Evolutionary conservation across 2,888 invertebrate species (phyloP).

Genomic region (Lapara coniferarum): DNA sequence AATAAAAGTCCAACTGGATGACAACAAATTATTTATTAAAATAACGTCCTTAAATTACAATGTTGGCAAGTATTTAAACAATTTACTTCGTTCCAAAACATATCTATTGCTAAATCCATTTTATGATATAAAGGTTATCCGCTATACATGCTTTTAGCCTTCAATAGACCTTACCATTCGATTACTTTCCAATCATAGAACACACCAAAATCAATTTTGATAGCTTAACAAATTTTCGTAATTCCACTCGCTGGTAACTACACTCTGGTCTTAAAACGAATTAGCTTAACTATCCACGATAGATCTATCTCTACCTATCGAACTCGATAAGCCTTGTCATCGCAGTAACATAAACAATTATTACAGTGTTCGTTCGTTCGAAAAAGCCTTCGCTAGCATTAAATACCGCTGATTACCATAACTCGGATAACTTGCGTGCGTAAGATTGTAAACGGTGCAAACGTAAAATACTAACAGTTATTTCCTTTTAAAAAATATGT

Average conservation of each 20-base stretch:
- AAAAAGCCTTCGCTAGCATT: slow-evolving; percentile 1
- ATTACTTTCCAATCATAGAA: background rate
- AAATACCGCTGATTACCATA: background rate
- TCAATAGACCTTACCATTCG: background rate
- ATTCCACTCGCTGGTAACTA: background rate
- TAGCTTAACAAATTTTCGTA: background rate
- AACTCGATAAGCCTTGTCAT: slow-evolving; percentile 3
- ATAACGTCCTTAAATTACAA: slow-evolving; percentile 59
- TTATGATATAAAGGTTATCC: slow-evolving; percentile 25
- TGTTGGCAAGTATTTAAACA: slow-evolving; percentile 56
- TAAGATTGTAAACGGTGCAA: background rate
- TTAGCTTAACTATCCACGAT: background rate
- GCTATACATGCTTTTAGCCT: slow-evolving; percentile 3
- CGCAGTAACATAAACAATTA: background rate
- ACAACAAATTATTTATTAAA: slow-evolving; percentile 71
- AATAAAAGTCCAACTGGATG: slow-evolving; percentile 45
- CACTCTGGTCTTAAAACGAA: slow-evolving; percentile 5
- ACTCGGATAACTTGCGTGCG: background rate
- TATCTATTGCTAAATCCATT: slow-evolving; percentile 45
- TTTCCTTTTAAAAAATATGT: background rate
- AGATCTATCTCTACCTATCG: slow-evolving; percentile 13
- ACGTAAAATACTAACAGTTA: background rate
- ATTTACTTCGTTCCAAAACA: slow-evolving; percentile 41
- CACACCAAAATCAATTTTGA: slow-evolving; percentile 3
- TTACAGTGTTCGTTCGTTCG: slow-evolving; percentile 1